Evolutionary conservation across 2,113 vertebrate genomes (phyloP), one percentile per base, ranked within the genome.

Genomic region (Pluvianellus socialis): DNA sequence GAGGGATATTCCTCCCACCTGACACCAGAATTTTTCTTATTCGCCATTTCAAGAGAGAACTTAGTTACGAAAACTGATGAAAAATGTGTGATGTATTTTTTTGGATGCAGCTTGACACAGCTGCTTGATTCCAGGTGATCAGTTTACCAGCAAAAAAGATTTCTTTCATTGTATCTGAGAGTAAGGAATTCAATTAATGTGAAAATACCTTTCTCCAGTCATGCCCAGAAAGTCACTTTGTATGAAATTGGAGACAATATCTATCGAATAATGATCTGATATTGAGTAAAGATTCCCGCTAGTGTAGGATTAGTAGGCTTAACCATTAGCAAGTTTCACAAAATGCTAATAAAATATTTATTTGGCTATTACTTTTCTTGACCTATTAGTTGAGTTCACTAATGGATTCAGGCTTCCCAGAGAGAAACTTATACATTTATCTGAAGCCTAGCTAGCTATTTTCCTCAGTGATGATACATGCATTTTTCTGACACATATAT

Each of bases 261-360:
- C 58, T 83, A 11, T 13, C 62, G 52, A 92, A 55, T 90, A 77
- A 86, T 58, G 45, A 76, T n/a, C 81, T 77, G 49, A 79, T 62
- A 91, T 47, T 40, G 86, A 95, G 80, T 62, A 67, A 96, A 83
- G 85, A 84, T 82, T 94, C 95, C 77, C 73, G 74, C 74, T 90
- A 79, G 68, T 79, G 80, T 62, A 74, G 92, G 88, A 91, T 91
- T 83, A 88, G 92, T 94, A 97, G 95, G 86, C 73, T 98, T 98
- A 98, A 94, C 97, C 98, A 98, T 99, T 98, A 98, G 98, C 96
- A 98, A 97, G 97, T 98, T 98, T 98, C 92, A 98, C 98, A 98
- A 98, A 98, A 98, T 96, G 98, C 98, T 99, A 98, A 99, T 99
- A 98, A 99, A 99, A 99, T 99, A 99, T 99, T 99, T 98, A 98